Base-by-base conservation (phyloP, 2,888 invertebrate species). In the Noctuana brunneofusca region DNA sequence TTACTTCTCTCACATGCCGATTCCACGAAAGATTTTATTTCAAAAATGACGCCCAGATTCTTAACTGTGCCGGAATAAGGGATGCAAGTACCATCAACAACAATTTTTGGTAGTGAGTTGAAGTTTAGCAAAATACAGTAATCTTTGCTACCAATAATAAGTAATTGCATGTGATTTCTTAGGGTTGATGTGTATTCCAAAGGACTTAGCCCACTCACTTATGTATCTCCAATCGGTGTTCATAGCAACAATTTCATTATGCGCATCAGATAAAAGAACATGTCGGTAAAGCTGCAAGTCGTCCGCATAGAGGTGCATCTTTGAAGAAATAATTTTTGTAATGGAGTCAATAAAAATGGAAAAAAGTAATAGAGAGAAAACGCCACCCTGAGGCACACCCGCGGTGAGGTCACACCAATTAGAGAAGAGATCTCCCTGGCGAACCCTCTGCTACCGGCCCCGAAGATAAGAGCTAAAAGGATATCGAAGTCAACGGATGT, bases 361-460 rank as follows among this genome's bases (percentile, higher is more conserved):
- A 11, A 38, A 38, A 14, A 38, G 38, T 14, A 38, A 14, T 4
- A n/a, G 38, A 38, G 38, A 38, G 38, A 38, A n/a, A 11, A 38
- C 38, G 38, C 38, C 38, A 38, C 38, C 38, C 38, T 38, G 38
- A n/a, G 38, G 38, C 14, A 38, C 38, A 38, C 38, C 38, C 3
- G 38, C 38, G n/a, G 11, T 3, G 38, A 38, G 38, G 1, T 38
- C 14, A 38, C 38, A 38, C 2, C 9, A 38, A n/a, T 38, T n/a
- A 14, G 38, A 38, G 3, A n/a, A 14, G 2, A 6, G 14, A 1
- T 38, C 38, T 11, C 9, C 30, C 30, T 30, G 30, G 11, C 30
- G 30, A 14, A 38, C 5, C 3, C 38, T n/a, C 14, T 38, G 38
- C 38, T n/a, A 38, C 5, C 38, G 38, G 38, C 38, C 38, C 4